Percentiles rank a stretch among this genome's conserved stretches.
phyloP scores from a whole-genome alignment of 1,140 invertebrate species.

The Drosophila elegans region DNA sequence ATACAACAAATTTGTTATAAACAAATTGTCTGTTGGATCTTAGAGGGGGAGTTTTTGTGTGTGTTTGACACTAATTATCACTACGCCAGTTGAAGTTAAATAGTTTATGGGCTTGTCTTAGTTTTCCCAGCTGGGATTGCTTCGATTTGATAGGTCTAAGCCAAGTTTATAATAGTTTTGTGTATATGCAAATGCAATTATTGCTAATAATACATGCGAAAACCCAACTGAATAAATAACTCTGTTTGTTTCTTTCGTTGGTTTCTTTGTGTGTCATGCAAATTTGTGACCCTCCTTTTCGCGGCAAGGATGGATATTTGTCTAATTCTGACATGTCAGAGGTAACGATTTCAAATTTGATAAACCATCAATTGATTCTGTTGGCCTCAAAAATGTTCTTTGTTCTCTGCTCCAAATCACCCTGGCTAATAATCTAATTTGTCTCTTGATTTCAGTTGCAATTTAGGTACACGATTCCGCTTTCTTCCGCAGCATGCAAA shows the following conservation, averaged over 20 bases:
- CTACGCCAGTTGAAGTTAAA: constrained; percentile 80
- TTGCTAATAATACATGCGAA: constrained; percentile 77
- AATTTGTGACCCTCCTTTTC: constrained; percentile 1
- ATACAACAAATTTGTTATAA: constrained; percentile 46
- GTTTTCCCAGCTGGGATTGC: constrained; percentile 40
- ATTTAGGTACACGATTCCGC: constrained; percentile 71
- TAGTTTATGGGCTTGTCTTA: constrained; percentile 49
- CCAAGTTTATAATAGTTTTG: constrained; percentile 53
- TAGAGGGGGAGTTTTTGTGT: constrained; percentile 54
- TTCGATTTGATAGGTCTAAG: constrained; percentile 66
- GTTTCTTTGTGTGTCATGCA: constrained; percentile 23
- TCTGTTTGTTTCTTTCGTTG: constrained; percentile 27
- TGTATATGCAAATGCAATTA: constrained; percentile 68
- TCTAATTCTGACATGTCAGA: constrained; percentile 5
- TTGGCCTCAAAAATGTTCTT: constrained; percentile 42
- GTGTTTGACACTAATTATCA: constrained; percentile 83
- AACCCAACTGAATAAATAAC: constrained; percentile 55
- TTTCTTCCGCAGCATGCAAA: constrained; percentile 12
- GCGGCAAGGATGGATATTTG: neutral
- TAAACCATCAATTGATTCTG: constrained; percentile 21
- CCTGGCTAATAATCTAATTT: constrained; percentile 31
- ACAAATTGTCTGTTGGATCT: constrained; percentile 38
- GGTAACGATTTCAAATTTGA: constrained; percentile 17
- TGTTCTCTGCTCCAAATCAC: constrained; percentile 6
- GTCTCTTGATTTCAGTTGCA: constrained; percentile 56